Evolutionary conservation across 2,797 vertebrate species (phyloP).

Genomic region (Siniperca scherzeri): DNA sequence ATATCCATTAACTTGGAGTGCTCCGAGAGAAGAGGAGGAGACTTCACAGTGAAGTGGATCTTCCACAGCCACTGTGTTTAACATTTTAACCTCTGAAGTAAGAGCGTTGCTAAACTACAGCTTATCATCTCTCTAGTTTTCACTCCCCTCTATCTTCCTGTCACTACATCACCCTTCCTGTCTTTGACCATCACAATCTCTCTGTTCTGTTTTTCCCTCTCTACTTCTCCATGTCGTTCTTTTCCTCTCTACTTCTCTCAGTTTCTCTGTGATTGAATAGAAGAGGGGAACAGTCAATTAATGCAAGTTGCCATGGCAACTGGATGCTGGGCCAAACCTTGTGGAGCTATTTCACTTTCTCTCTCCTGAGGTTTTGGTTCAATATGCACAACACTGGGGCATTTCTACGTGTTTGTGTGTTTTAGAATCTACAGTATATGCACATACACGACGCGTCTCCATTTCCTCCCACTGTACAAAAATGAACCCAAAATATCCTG

Average conservation of each 20-base stretch:
- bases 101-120: slow-evolving; percentile 50
- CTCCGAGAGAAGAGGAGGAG: slow-evolving; percentile 36
- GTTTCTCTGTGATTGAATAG: slow-evolving; percentile 35
- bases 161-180: slow-evolving; percentile 6
- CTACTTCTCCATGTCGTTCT: not conserved
- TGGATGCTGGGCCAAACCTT: slow-evolving; percentile 55
- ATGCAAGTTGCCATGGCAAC: slow-evolving; percentile 77
- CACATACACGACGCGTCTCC: not conserved
- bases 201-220: slow-evolving; percentile 2
- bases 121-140: slow-evolving; percentile 23
- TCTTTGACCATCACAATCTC: slow-evolving; percentile 16
- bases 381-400: not conserved
- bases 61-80: slow-evolving; percentile 49
- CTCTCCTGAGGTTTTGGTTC: slow-evolving; percentile 36
- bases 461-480: no score
- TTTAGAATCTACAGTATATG: not conserved
- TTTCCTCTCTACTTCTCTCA: slow-evolving; percentile 17
- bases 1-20: slow-evolving; percentile 26
- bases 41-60: slow-evolving; percentile 34
- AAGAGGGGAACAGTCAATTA: slow-evolving; percentile 67
- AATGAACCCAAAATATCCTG: no score
- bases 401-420: not conserved
- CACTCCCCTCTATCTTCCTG: slow-evolving; percentile 10
- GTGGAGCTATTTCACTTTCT: slow-evolving; percentile 45
- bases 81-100: slow-evolving; percentile 37